Percentiles rank a stretch among this genome's conserved stretches.
phyloP scores from a whole-genome alignment of 2,797 vertebrate species.

The Falco peregrinus region DNA sequence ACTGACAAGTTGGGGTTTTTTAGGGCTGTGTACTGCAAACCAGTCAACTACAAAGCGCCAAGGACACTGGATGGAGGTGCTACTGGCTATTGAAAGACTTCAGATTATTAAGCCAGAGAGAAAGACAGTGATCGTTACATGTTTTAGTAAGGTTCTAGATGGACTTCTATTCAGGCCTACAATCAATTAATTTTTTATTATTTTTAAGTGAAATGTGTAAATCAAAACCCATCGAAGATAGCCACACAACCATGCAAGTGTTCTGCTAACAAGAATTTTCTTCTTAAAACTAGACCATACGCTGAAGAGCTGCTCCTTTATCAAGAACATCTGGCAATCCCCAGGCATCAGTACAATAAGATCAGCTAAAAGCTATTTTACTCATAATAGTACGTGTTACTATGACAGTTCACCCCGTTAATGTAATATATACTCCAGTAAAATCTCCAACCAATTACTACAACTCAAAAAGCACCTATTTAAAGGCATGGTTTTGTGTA shows the following conservation, averaged over 20 bases:
- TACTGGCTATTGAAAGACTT: neutral
- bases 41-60: neutral
- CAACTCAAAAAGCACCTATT: neutral
- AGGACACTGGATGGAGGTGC: neutral
- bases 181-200: neutral
- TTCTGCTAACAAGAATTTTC: neutral
- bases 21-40: neutral
- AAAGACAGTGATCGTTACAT: neutral
- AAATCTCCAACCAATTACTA: neutral
- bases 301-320: neutral
- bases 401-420: neutral
- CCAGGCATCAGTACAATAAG: neutral
- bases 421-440: neutral
- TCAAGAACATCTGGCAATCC: neutral
- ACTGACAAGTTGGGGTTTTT: neutral
- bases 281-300: neutral
- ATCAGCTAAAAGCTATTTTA: neutral
- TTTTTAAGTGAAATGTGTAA: neutral
- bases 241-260: neutral
- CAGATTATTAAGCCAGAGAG: neutral
- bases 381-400: neutral
- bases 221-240: neutral
- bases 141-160: neutral
- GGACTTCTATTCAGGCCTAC: neutral
- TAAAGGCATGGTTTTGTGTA: neutral